Percentiles rank a stretch among this genome's conserved stretches.
These are phyloP conservation scores for Dicaeum eximium DNA, from an alignment of 2,113 vertebrate genomes.

Conservation along the genomic window DNA sequence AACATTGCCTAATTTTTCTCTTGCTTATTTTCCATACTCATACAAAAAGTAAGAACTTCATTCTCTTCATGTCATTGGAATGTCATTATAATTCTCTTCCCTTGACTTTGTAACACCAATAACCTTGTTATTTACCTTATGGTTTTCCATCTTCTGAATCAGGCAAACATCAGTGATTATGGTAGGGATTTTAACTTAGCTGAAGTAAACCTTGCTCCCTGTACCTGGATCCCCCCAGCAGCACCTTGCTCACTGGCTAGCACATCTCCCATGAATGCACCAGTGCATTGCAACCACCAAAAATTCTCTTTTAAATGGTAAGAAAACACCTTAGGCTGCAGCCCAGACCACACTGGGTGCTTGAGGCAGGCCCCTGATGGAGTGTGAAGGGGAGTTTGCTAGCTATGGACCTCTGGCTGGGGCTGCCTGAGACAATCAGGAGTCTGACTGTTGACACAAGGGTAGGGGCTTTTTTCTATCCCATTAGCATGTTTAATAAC, in stretches of 20 bases:
- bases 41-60: background rate
- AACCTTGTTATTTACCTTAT: background rate
- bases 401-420: background rate
- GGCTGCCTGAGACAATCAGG: background rate
- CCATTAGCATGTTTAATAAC: background rate
- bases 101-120: background rate
- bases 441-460: background rate
- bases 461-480: background rate
- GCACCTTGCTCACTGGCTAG: accelerated
- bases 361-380: background rate
- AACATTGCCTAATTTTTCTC: background rate
- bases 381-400: background rate
- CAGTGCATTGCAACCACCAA: background rate
- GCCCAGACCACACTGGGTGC: background rate
- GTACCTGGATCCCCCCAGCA: accelerated
- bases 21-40: background rate
- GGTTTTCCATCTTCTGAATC: background rate
- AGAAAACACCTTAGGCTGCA: background rate
- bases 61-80: background rate
- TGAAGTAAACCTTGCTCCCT: background rate
- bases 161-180: background rate
- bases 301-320: background rate
- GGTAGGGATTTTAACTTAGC: background rate
- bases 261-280: accelerated
- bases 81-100: background rate